Evolutionary conservation across 1,140 invertebrate genomes (phyloP), one percentile per base, ranked within the genome.

Genomic region (Pseudomyrmex dendroicus): DNA sequence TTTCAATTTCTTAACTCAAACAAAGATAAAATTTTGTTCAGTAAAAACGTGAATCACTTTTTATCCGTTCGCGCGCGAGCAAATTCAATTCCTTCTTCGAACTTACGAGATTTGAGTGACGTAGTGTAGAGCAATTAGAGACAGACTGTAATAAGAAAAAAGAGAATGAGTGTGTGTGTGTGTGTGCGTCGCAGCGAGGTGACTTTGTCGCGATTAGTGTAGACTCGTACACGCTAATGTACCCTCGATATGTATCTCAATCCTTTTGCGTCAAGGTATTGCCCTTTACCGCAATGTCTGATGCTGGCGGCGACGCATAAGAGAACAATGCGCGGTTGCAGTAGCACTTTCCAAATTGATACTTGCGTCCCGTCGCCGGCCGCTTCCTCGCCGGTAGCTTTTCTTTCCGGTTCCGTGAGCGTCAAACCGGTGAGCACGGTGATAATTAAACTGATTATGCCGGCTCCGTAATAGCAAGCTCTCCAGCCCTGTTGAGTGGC

Each of bases 251-350:
- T 62, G 70, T 63, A 77, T 87, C 35, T 86, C 54, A 86, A 77
- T 87, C 85, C 70, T 70, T 86, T 80, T 20, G 84, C 77, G 59
- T 86, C 54, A 84, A 76, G 50, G 73, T 80, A 84, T 84, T 76
- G 64, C 54, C 56, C 94, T 93, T 94, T 93, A 97, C 97, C 98
- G 88, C 97, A 97, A 94, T 99, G 98, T 90, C 98, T 96, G 76
- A 99, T 97, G 63, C 98, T 98, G 13, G 98, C 98, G 48, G 98
- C 98, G 2, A 98, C 90, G 91, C 97, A 97, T 25, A 98, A 94
- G 86, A 98, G 95, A 9, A 98, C 94, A 73, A 98, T 95, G 46
- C 97, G 95, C 0, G 98, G 97, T 88, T 96, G 96, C 0, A 96
- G 91, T 74, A 98, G 95, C 46, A 97, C 96, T 87, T 96, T 96